phyloP scores from a whole-genome alignment of 2,797 vertebrate genomes.

The Parotocinclus haroldoi region DNA sequence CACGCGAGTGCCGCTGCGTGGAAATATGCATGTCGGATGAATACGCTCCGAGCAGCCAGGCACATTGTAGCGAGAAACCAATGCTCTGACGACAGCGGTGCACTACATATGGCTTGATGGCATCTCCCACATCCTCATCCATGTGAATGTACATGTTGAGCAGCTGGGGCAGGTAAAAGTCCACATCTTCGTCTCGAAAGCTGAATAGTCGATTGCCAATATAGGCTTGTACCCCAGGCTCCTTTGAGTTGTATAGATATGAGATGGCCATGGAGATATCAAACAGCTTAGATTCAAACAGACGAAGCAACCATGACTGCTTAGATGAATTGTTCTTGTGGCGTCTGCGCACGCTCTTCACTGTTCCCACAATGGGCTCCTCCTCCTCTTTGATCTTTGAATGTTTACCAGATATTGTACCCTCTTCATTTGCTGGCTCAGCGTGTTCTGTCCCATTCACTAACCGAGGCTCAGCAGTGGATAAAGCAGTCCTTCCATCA shows the following conservation, averaged over 20 bases:
- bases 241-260: constrained; percentile 95
- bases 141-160: constrained; percentile 99
- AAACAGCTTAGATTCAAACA: constrained; percentile 95
- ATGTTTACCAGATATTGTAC: not conserved
- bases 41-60: constrained; percentile 90
- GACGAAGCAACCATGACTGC: constrained; percentile 92
- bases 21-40: constrained; percentile 99
- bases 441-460: constrained; percentile 18
- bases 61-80: constrained; percentile 89
- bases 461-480: not conserved
- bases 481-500: constrained; percentile 37
- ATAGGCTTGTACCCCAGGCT: constrained; percentile 95
- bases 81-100: constrained; percentile 94
- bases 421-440: not conserved
- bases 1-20: constrained; percentile 89
- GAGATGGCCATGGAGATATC: constrained; percentile 98
- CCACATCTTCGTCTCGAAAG: constrained; percentile 87
- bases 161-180: constrained; percentile 93
- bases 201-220: constrained; percentile 94
- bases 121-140: constrained; percentile 95
- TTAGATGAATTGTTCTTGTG: constrained; percentile 87
- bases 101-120: constrained; percentile 95
- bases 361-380: constrained; percentile 59
- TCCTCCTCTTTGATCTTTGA: constrained; percentile 70
- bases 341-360: constrained; percentile 72